These are phyloP conservation scores for Steatornis caripensis DNA, from an alignment of 2,113 vertebrate species.

Conservation along the genomic window DNA sequence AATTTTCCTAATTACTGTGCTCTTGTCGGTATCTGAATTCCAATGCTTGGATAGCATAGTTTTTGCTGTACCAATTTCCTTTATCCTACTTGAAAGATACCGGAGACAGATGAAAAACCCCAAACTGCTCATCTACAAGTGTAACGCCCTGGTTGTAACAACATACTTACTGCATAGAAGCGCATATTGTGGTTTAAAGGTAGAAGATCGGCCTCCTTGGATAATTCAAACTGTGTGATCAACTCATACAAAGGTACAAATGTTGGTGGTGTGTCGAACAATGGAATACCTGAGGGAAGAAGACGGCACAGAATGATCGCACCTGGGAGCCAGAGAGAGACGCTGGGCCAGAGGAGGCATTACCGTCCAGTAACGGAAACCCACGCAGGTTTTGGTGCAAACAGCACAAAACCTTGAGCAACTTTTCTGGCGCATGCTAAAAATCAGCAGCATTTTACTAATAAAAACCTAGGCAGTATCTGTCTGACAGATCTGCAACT, in stretches of 20 bases:
- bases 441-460: background rate
- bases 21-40: background rate
- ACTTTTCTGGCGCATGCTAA: rapidly evolving
- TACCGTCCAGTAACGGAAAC: background rate
- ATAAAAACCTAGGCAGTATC: background rate
- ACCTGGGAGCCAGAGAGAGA: background rate
- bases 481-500: background rate
- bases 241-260: slow-evolving; percentile 89
- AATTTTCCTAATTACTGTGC: rapidly evolving
- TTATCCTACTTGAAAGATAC: background rate
- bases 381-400: background rate
- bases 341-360: background rate
- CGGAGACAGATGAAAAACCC: rapidly evolving
- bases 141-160: rapidly evolving
- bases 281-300: slow-evolving; percentile 80
- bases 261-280: slow-evolving; percentile 83
- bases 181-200: slow-evolving; percentile 85
- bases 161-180: slow-evolving; percentile 89
- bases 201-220: slow-evolving; percentile 79
- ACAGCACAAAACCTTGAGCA: background rate
- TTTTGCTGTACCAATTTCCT: background rate
- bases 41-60: rapidly evolving
- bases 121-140: rapidly evolving
- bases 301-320: background rate
- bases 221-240: slow-evolving; percentile 89